Conservation (phyloP, 2,888 invertebrate species). For the Digitonthophagus gazella region DNA sequence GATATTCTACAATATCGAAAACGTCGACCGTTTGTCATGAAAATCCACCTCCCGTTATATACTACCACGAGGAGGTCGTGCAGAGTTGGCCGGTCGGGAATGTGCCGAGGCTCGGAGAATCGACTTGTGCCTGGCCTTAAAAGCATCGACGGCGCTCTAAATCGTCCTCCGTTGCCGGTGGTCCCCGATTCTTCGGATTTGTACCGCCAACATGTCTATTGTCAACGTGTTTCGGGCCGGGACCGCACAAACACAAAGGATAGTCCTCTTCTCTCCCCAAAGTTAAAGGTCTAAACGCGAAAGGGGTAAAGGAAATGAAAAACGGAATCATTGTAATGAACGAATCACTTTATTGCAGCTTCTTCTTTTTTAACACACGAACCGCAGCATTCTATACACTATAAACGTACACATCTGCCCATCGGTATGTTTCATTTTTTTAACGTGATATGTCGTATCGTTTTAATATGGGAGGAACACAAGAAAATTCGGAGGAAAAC, state of each 20-base stretch:
- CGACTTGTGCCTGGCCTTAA: constrained; percentile 31
- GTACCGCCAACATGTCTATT: constrained; percentile 19
- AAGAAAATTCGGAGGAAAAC: constrained; percentile 12
- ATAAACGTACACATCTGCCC: constrained; percentile 7
- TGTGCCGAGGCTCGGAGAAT: constrained; percentile 19
- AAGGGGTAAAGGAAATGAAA: constrained; percentile 20
- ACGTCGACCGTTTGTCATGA: constrained; percentile 19
- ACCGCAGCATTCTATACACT: constrained; percentile 25
- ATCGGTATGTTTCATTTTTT: constrained; percentile 2
- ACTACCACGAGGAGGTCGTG: constrained; percentile 12
- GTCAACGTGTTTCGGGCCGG: constrained; percentile 2
- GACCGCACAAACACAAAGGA: constrained; percentile 19
- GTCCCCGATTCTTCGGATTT: constrained; percentile 39
- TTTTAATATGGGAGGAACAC: constrained; percentile 3
- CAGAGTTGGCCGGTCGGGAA: constrained; percentile 16
- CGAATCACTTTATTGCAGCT: constrained; percentile 53
- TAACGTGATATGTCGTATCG: constrained; percentile 11
- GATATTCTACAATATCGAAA: not conserved
- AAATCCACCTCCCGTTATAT: constrained; percentile 27
- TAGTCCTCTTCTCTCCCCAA: constrained; percentile 10
- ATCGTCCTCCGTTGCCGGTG: constrained; percentile 46
- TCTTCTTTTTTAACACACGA: constrained; percentile 46
- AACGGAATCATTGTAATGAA: constrained; percentile 42
- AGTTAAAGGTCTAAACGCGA: constrained; percentile 15
- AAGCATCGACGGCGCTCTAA: constrained; percentile 41